Evolutionary conservation across 2,888 invertebrate genomes (phyloP), one percentile per base, ranked within the genome.

Genomic region (Brachyptera putata): DNA sequence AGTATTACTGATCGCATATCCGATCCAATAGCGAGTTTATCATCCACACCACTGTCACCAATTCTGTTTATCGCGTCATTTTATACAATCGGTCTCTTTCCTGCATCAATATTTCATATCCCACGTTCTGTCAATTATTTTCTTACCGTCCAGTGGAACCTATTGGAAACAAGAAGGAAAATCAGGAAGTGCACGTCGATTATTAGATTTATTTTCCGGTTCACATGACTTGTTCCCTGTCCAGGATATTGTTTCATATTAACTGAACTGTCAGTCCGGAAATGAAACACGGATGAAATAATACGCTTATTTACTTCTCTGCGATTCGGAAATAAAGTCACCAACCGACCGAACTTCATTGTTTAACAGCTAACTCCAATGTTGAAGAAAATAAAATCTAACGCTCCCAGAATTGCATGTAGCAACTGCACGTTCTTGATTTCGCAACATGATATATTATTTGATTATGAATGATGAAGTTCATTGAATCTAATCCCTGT

Each of bases 151-250:
- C 34, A 26, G 36, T 18, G 37, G 18, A 16, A 34, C 34, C 53
- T 22, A 53, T 34, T 53, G 18, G n/a, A 53, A 36, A 34, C 36
- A 14, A 16, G 26, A 50, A 30, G 30, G n/a, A 14, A n/a, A 26
- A 26, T 26, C 25, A 49, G 49, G 26, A 49, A 24, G n/a, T n/a
- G 50, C 18, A 16, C 50, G 26, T 50, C 34, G 14, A 30, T 26
- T 30, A 30, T 30, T 14, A 18, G 13, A 50, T 30, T 50, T 30
- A 30, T 30, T 16, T 50, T 30, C 7, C 50, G 34, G n/a, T 16
- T 26, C 50, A 5, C 11, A n/a, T 21, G 49, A 4, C 50, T n/a
- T 14, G 4, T 34, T 34, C 18, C 30, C 30, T 30, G 30, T 5
- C 11, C 30, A 30, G 43, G 16, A 18, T 43, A 43, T 43, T 43